A percentile compares a stretch with the other conserved stretches of the same genome.
Conservation (phyloP, 2,113 vertebrate genomes). For the Grus americana region DNA sequence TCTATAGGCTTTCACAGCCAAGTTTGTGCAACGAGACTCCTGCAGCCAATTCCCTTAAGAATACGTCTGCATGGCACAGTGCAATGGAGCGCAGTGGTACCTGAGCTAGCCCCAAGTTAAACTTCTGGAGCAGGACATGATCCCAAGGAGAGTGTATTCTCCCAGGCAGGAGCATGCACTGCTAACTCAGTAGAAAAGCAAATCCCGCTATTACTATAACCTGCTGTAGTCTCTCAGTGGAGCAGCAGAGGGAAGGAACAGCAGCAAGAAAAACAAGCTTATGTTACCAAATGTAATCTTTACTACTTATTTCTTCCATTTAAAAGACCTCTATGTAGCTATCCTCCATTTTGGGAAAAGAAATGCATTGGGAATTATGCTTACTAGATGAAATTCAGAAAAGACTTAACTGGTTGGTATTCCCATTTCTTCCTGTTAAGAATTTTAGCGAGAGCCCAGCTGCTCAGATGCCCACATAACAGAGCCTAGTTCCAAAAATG, state of each 20-base stretch:
- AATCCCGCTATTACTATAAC: not conserved
- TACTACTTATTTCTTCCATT: not conserved
- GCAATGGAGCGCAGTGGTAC: rapidly evolving
- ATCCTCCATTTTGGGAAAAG: not conserved
- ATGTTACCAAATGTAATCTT: not conserved
- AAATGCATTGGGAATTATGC: not conserved
- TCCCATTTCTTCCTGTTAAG: not conserved
- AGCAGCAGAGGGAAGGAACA: not conserved
- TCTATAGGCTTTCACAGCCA: not conserved
- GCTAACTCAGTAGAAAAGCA: not conserved
- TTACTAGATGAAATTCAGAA: not conserved
- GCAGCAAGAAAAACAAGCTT: not conserved
- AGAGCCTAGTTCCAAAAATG: not conserved
- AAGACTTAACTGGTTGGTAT: not conserved
- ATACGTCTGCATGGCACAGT: not conserved
- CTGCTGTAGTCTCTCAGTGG: not conserved
- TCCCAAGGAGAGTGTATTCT: not conserved
- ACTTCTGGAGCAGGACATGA: not conserved
- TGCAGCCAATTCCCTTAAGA: not conserved
- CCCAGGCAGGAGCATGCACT: not conserved
- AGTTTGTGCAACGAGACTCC: not conserved
- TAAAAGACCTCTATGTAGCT: not conserved
- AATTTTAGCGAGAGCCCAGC: not conserved
- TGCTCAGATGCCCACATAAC: not conserved
- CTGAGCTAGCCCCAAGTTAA: not conserved